Base-by-base conservation (phyloP, 2,113 vertebrate species). In the Callaeas wilsoni region DNA sequence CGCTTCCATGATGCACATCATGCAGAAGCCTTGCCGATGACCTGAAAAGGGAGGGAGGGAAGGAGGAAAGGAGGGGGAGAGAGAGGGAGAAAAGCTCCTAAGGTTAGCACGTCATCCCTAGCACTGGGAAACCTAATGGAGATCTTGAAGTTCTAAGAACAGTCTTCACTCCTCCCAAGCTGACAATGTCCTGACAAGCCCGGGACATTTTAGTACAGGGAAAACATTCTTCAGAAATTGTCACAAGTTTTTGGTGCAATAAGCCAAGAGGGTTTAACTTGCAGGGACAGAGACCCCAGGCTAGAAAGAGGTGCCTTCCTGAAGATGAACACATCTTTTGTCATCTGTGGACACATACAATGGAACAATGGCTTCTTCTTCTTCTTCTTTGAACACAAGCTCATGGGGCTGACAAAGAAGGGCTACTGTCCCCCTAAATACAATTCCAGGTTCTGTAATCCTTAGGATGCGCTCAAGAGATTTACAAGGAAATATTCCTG, bases 1-100 rank as follows among this genome's bases (percentile, higher is more conserved):
- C 5, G 98, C 98, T 93, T 99, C 99, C 99, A 99, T 99, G 39
- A 97, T 98, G 90, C 99, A 99, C 99, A 99, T 98, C 99, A 99
- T 99, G 95, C 99, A 99, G 96, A 99, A 99, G 8, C 98, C 98
- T 81, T 98, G 98, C 64, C 96, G 98, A 6, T 98, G 98, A 98
- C 99, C 99, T 99, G 91, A 63, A 96, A 39, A 71, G 20, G 7
- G 73, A 71, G 56, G 1, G 57, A 76, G 30, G 89, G 33, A 68
- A 20, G 44, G 13, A 47, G 18, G 25, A 4, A 50, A 29, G 21
- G 69, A 65, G 53, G 1, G 42, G 74, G 27, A 88, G 62, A 69
- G 50, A 1, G 53, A 77, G 25, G 91, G 35, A 79, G 32, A 12
- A 33, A 42, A 75, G 25, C 17, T 52, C 25, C 84, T 63, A 53